These are phyloP conservation scores for Columba guinea DNA, from an alignment of 2,797 vertebrate species.

Conservation along the genomic window DNA sequence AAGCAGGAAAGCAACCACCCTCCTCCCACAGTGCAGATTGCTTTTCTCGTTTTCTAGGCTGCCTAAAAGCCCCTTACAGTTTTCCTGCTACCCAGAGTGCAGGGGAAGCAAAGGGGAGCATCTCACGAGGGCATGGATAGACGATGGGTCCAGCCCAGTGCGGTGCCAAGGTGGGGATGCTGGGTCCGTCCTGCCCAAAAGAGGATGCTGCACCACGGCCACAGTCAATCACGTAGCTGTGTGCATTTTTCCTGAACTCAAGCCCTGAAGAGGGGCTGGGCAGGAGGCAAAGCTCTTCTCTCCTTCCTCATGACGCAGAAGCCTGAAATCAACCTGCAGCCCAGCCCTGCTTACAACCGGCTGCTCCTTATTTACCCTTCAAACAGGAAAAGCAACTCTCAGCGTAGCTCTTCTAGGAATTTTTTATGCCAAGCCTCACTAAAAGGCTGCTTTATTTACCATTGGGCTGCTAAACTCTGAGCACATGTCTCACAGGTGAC, in stretches of 20 bases:
- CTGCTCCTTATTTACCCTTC: constrained; percentile 27
- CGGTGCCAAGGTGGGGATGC: no score
- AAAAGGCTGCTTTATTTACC: background rate
- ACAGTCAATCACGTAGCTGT: accelerated
- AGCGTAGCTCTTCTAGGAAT: background rate
- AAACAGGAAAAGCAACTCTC: constrained; percentile 22
- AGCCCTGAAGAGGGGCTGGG: background rate
- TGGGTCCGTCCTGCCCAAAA: no score
- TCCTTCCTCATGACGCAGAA: constrained; percentile 1
- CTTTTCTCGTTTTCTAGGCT: background rate
- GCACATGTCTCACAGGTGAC: background rate
- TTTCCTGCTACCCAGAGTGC: background rate
- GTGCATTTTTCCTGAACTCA: no score
- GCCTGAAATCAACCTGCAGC: background rate
- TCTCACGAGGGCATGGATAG: background rate
- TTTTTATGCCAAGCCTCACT: background rate
- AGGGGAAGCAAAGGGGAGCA: background rate
- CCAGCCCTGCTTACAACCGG: background rate
- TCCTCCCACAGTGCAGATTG: background rate
- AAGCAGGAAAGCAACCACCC: background rate
- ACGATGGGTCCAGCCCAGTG: no score
- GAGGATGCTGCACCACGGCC: background rate
- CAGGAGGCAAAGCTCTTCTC: background rate
- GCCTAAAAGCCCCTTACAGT: accelerated
- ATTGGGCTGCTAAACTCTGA: background rate